A percentile compares a stretch with the other conserved stretches of the same genome.
Evolutionary conservation across 1,140 invertebrate species (phyloP).

Genomic region (Drosophila baimaii): DNA sequence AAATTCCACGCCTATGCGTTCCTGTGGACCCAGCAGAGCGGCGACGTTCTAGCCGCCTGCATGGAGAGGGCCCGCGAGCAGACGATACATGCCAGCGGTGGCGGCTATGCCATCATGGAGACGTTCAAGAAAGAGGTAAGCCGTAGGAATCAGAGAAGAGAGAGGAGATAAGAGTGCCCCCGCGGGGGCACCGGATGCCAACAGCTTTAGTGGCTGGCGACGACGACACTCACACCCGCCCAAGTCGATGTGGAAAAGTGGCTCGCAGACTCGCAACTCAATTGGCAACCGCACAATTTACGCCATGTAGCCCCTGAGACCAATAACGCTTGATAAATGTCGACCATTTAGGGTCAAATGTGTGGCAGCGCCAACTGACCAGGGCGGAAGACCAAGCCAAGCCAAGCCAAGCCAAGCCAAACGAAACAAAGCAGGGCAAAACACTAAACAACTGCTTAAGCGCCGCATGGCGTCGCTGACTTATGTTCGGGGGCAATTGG

Average conservation of each 20-base stretch:
- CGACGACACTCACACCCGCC: slow-evolving; percentile 42
- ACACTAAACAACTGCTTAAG: slow-evolving; percentile 33
- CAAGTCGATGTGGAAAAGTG: slow-evolving; percentile 13
- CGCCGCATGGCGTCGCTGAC: slow-evolving; percentile 59
- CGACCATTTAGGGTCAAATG: slow-evolving; percentile 82
- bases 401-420: slow-evolving; percentile 21
- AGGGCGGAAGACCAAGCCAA: slow-evolving; percentile 20
- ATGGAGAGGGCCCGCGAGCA: slow-evolving; percentile 60
- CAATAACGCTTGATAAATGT: slow-evolving; percentile 84
- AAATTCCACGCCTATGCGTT: slow-evolving; percentile 80
- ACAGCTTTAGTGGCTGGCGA: slow-evolving; percentile 41
- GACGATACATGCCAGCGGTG: slow-evolving; percentile 56
- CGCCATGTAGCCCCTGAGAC: slow-evolving; percentile 80
- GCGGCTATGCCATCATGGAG: slow-evolving; percentile 80
- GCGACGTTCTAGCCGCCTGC: slow-evolving; percentile 60
- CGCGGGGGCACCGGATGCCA: slow-evolving; percentile 18
- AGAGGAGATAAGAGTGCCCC: slow-evolving; percentile 1
- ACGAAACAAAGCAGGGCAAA: slow-evolving; percentile 20
- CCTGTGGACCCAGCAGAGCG: slow-evolving; percentile 70
- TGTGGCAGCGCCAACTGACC: slow-evolving; percentile 55
- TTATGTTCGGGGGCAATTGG: slow-evolving; percentile 53
- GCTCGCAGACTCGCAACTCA: slow-evolving; percentile 52
- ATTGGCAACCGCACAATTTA: slow-evolving; percentile 83
- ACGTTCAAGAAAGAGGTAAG: slow-evolving; percentile 82
- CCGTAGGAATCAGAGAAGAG: background rate